phyloP scores from a whole-genome alignment of 2,888 invertebrate species.

The Ectropis crepuscularia region DNA sequence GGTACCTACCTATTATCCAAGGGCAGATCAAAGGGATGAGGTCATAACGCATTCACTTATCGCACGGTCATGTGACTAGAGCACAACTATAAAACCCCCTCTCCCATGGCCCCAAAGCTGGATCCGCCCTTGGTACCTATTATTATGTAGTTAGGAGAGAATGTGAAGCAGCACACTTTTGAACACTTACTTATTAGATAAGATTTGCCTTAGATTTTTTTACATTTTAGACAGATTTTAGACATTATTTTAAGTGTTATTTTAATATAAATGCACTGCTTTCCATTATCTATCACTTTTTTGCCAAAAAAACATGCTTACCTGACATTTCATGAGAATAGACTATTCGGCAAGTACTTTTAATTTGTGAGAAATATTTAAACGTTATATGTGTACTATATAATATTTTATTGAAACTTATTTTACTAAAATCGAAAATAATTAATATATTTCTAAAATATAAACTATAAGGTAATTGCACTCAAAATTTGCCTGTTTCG shows the following conservation, averaged over 20 bases:
- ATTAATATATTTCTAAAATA: slow-evolving; percentile 62
- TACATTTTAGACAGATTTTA: too few species aligned
- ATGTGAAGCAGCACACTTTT: background rate
- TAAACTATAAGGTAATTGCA: slow-evolving; percentile 79
- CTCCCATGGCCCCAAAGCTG: too few species aligned
- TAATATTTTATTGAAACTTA: slow-evolving; percentile 32
- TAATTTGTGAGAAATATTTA: slow-evolving; percentile 11
- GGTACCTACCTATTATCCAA: too few species aligned
- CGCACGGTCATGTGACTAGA: too few species aligned
- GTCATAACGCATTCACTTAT: too few species aligned
- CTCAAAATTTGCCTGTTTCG: slow-evolving; percentile 84
- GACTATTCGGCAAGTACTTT: slow-evolving; percentile 49
- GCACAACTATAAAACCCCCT: too few species aligned
- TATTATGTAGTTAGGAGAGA: background rate
- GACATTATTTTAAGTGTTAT: background rate
- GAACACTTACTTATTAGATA: background rate
- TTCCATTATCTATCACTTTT: background rate
- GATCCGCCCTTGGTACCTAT: background rate
- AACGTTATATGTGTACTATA: background rate
- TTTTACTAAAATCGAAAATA: slow-evolving; percentile 65
- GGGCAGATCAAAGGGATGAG: too few species aligned
- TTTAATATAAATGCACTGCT: background rate
- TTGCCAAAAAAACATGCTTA: background rate
- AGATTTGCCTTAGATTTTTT: background rate
- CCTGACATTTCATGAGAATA: slow-evolving; percentile 16